Evolutionary conservation across 1,140 invertebrate species (phyloP).

Genomic region (Trachymyrmex cornetzi): DNA sequence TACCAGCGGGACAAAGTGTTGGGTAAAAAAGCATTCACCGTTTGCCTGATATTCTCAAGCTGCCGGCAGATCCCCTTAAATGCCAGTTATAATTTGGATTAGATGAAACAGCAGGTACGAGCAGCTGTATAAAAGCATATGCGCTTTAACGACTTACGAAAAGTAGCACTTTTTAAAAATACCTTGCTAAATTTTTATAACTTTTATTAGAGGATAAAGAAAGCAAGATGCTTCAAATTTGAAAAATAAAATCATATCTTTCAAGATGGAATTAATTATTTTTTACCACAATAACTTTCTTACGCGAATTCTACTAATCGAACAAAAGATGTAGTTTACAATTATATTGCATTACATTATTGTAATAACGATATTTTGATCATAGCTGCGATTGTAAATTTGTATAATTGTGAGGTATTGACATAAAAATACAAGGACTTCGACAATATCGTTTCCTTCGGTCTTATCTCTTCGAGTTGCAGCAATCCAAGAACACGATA

Average conservation of each 20-base stretch:
- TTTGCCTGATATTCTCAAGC: slow-evolving; percentile 63
- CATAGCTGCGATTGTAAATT: background rate
- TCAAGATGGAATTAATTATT: background rate
- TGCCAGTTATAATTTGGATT: slow-evolving; percentile 43
- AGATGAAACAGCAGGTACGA: slow-evolving; percentile 39
- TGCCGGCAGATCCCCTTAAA: slow-evolving; percentile 68
- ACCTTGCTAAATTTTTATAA: background rate
- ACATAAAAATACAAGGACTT: background rate
- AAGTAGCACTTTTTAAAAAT: background rate
- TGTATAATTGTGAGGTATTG: background rate
- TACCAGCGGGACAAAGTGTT: slow-evolving; percentile 14
- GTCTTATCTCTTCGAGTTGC: background rate
- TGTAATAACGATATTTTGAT: background rate
- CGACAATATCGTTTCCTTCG: background rate
- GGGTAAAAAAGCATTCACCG: slow-evolving; percentile 69
- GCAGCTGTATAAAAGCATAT: slow-evolving; percentile 15
- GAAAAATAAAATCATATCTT: background rate
- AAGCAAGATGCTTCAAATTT: background rate
- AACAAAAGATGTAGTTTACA: background rate
- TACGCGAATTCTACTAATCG: background rate
- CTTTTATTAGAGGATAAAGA: background rate
- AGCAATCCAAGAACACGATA: no score
- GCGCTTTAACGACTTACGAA: background rate
- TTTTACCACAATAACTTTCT: background rate
- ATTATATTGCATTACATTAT: background rate